Conservation (phyloP, 2,113 vertebrate species). For the Procavia capensis region DNA sequence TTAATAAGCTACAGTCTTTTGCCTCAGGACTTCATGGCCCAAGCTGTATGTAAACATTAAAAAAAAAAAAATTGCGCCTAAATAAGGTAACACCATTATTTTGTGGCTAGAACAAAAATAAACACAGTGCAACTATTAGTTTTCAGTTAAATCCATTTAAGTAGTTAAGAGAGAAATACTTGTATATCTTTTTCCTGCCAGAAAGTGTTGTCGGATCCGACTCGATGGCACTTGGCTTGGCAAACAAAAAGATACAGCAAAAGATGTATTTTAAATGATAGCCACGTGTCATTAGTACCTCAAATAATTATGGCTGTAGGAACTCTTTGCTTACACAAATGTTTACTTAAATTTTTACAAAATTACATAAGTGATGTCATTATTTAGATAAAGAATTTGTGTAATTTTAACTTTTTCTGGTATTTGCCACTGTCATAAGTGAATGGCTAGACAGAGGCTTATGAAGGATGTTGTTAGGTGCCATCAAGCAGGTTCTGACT, state of each 20-base stretch:
- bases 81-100: not conserved
- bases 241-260: not conserved
- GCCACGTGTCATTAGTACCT: not conserved
- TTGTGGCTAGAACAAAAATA: constrained; percentile 40
- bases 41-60: not conserved
- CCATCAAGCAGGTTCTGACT: too few species aligned
- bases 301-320: not conserved
- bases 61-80: constrained; percentile 34
- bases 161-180: constrained; percentile 23
- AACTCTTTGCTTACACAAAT: not conserved
- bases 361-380: constrained; percentile 15
- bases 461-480: not conserved
- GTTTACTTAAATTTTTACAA: too few species aligned
- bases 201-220: not conserved
- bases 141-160: constrained; percentile 37
- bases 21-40: not conserved
- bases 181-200: not conserved
- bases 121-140: constrained; percentile 5
- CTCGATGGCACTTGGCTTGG: too few species aligned
- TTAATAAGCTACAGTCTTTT: not conserved
- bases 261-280: constrained; percentile 5
- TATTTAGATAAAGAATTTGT: constrained; percentile 22
- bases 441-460: not conserved
- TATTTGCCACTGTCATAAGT: not conserved
- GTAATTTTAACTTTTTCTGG: constrained; percentile 13